Evolutionary conservation across 2,888 invertebrate species (phyloP).

Genomic region (Andrena fulva): DNA sequence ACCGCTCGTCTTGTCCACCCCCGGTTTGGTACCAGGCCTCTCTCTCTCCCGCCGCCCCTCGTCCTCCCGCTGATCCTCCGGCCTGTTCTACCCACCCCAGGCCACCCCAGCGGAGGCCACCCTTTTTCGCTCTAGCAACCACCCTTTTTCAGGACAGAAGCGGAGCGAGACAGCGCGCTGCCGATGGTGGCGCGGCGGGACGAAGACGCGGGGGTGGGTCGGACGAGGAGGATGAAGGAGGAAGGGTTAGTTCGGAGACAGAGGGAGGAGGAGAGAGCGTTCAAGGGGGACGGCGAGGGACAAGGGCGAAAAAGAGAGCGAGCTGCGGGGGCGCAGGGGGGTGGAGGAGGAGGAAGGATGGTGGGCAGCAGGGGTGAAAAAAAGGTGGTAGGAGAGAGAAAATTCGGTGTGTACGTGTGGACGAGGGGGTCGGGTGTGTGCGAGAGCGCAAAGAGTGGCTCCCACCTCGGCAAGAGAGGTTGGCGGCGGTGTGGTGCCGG

Average conservation of each 20-base stretch:
- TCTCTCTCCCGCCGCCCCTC: constrained; percentile 12
- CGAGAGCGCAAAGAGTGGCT: constrained; percentile 69
- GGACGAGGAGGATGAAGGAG: constrained; percentile 34
- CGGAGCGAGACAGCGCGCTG: constrained; percentile 52
- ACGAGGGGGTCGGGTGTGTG: constrained; percentile 37
- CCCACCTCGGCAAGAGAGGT: constrained; percentile 62
- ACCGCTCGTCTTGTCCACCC: constrained; percentile 74
- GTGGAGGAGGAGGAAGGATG: constrained; percentile 2
- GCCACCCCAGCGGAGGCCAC: constrained; percentile 62
- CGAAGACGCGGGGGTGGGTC: not conserved
- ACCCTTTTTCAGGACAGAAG: constrained; percentile 72
- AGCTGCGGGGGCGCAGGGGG: not conserved
- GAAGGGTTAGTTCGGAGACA: constrained; percentile 38
- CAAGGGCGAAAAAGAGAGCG: constrained; percentile 25
- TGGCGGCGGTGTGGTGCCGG: constrained; percentile 71
- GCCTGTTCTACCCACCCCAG: constrained; percentile 52
- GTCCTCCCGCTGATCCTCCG: constrained; percentile 47
- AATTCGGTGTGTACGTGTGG: constrained; percentile 62
- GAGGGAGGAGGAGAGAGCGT: constrained; percentile 19
- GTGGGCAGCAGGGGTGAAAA: constrained; percentile 13
- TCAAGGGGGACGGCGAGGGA: constrained; percentile 15
- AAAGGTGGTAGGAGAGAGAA: constrained; percentile 48
- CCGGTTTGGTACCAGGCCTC: constrained; percentile 59
- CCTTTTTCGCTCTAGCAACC: constrained; percentile 75
- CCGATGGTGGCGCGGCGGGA: constrained; percentile 12